Conservation (phyloP, 2,888 invertebrate species). For the Alcis repandata region DNA sequence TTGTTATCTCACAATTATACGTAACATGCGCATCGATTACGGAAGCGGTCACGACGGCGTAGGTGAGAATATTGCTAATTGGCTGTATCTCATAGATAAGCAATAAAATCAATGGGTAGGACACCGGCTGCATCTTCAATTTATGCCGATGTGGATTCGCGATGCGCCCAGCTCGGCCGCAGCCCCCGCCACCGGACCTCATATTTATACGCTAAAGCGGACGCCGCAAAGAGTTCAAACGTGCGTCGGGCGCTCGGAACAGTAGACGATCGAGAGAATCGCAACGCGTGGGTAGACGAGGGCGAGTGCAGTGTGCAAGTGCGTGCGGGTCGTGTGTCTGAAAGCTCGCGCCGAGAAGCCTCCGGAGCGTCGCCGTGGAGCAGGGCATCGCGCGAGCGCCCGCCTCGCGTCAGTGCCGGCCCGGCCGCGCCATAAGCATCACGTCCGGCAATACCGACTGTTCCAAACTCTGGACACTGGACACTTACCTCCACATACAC, state of each 20-base stretch:
- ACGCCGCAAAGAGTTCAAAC: conserved; percentile 85
- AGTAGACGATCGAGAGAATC: conserved; percentile 84
- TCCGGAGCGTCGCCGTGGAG: conserved; percentile 64
- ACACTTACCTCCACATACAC: conserved; percentile 52
- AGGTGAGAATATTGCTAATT: conserved; percentile 81
- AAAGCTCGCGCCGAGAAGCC: conserved; percentile 85
- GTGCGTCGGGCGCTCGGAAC: conserved; percentile 83
- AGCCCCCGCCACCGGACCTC: conserved; percentile 84
- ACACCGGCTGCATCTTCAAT: conserved; percentile 84
- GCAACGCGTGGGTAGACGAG: conserved; percentile 82
- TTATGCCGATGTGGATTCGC: conserved; percentile 83
- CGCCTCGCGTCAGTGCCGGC: conserved; percentile 85
- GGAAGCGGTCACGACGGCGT: conserved; percentile 72
- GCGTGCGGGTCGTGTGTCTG: conserved; percentile 84
- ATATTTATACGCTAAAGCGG: conserved; percentile 86
- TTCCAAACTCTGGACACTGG: conserved; percentile 60
- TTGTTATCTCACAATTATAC: conserved; percentile 61
- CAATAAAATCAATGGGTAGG: conserved; percentile 84
- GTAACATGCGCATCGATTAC: conserved; percentile 68
- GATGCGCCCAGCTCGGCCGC: conserved; percentile 81
- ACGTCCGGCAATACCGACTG: conserved; percentile 71
- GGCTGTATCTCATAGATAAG: conserved; percentile 80
- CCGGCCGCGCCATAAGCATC: conserved; percentile 84
- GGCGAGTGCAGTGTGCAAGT: conserved; percentile 86
- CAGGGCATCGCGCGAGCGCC: conserved; percentile 55